Percentiles rank a stretch among this genome's conserved stretches.
These are phyloP conservation scores for Acholoe squamosa DNA, from an alignment of 2,888 invertebrate species.

Conservation along the genomic window DNA sequence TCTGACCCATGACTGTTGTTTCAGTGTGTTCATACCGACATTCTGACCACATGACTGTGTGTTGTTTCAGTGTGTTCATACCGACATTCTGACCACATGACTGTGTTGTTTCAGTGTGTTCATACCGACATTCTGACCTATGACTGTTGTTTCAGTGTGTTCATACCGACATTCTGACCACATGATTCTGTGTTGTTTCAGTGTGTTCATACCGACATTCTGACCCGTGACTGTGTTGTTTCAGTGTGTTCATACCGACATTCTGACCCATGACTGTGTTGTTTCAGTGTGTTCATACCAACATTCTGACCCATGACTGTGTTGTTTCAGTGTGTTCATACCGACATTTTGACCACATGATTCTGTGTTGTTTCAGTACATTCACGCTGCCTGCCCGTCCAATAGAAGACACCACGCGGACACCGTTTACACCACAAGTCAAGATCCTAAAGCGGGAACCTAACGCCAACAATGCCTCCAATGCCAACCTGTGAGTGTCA, in stretches of 20 bases:
- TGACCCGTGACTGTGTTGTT: too few relatives aligned
- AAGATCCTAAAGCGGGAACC: conserved; percentile 61
- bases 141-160: too few relatives aligned
- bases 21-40: neutral
- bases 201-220: neutral
- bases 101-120: too few relatives aligned
- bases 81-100: too few relatives aligned
- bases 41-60: neutral
- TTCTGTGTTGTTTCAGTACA: conserved; percentile 17
- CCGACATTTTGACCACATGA: too few relatives aligned
- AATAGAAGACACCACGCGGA: conserved; percentile 49
- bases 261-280: neutral
- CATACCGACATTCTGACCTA: too few relatives aligned
- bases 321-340: too few relatives aligned
- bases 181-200: too few relatives aligned
- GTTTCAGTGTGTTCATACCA: neutral
- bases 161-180: too few relatives aligned
- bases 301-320: neutral
- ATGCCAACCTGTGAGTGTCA: conserved; percentile 9
- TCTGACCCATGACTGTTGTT: neutral
- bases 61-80: neutral
- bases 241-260: neutral
- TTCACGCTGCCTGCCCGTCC: conserved; percentile 8
- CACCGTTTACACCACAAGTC: conserved; percentile 54
- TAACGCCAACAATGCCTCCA: conserved; percentile 42